phyloP scores from a whole-genome alignment of 1,140 invertebrate genomes.

The Brachionus manjavacas region DNA sequence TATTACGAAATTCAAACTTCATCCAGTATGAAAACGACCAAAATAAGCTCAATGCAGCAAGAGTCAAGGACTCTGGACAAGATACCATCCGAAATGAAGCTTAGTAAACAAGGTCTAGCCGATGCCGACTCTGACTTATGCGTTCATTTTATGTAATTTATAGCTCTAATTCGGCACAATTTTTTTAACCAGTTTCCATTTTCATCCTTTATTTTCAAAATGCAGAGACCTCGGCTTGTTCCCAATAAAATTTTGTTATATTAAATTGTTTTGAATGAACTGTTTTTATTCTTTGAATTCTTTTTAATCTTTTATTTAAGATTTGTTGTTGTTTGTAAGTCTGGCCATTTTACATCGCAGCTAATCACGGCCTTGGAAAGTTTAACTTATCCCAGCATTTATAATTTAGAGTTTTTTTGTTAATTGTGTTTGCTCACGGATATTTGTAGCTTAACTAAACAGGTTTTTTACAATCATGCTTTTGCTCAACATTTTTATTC shows the following conservation, averaged over 20 bases:
- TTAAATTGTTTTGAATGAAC: not conserved
- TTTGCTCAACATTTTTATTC: not conserved
- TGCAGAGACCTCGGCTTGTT: not conserved
- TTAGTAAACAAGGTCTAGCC: not conserved
- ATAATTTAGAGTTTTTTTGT: not conserved
- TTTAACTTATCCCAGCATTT: not conserved
- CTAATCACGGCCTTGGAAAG: not conserved
- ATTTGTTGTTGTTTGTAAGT: not conserved
- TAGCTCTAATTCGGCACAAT: not conserved
- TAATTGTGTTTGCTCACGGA: not conserved
- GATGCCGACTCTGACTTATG: not conserved
- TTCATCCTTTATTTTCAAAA: not conserved
- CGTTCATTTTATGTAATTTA: slow-evolving; percentile 30
- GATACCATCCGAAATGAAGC: not conserved
- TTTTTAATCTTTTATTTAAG: slow-evolving; percentile 3
- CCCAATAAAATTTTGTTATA: not conserved
- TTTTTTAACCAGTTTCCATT: not conserved
- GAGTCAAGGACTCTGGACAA: slow-evolving; percentile 8
- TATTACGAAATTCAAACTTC: slow-evolving; percentile 16
- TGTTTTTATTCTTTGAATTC: not conserved
- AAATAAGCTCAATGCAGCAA: not conserved
- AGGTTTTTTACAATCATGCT: not conserved
- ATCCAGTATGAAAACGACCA: not conserved
- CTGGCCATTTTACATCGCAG: not conserved
- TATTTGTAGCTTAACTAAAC: not conserved